Base-by-base conservation (phyloP, 2,113 vertebrate genomes). In the Trichechus manatus region DNA sequence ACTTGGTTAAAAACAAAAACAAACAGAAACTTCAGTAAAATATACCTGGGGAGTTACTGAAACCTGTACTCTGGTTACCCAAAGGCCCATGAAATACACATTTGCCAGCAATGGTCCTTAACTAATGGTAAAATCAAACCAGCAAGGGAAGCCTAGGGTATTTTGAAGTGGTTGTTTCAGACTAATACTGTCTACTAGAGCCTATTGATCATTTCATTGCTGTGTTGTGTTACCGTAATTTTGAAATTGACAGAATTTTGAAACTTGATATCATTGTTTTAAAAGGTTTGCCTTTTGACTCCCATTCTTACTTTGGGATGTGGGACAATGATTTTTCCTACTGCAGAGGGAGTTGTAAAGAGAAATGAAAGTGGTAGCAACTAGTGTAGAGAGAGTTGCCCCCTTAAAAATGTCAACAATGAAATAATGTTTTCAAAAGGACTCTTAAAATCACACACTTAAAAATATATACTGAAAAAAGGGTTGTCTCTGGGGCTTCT, bases 381-480 rank as follows among this genome's bases (percentile, higher is more conserved):
- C 50, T 79, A 44, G 4, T 53, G 27, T 59, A 83, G 29, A 96
- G 61, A 96, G 50, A 87, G 17, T 91, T 84, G 25, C n/a, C n/a
- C 61, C 42, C 68, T 93, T 96, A 91, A 96, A 96, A 95, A 92
- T 94, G 82, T 92, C 85, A 61, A 59, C 53, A 86, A 13, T 95
- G 86, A 97, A 93, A 97, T 92, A 94, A 56, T 88, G 27, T 96
- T 92, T 96, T 79, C 47, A 78, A 83, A 94, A 92, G 63, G 63
- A 2, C 56, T 70, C 6, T 93, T 87, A 93, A 87, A 87, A 80
- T 80, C 53, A 77, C 68, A 92, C 5, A 50, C 75, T 93, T 90
- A 72, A 85, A 94, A 94, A n/a, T 68, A 74, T 66, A 59, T n/a
- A 39, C 14, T 31, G 36, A 36, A 59, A 42, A 78, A 66, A 80